Base-by-base conservation (phyloP, 2,113 vertebrate species). In the Glareola pratincola region DNA sequence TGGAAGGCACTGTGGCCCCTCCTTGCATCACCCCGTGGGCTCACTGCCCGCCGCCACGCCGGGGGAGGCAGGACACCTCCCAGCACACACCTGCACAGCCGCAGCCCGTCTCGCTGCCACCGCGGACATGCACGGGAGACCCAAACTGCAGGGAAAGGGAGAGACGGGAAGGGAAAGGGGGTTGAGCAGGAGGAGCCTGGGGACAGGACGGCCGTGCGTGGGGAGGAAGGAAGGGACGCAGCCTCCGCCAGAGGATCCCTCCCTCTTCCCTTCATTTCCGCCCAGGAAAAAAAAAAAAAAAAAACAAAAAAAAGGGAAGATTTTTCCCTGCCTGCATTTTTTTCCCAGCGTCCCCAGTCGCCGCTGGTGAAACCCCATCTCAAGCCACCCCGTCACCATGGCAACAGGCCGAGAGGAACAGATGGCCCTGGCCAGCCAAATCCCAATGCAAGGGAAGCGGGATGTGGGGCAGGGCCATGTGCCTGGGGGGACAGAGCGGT, bases 361-460 rank as follows among this genome's bases (percentile, higher is more conserved):
- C 88, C 18, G 92, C 85, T 83, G 88, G 91, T 95, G 95, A 93
- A 98, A 96, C 94, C 98, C 97, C 97, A 86, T 97, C 97, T 97
- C 94, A 97, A 98, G 97, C 97, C 97, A 96, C 96, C 97, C 97
- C 9, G 36, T 98, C n/a, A 2, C 96, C 96, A 98, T 96, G 97
- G 97, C 97, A 95, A 98, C 93, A 45, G 97, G 97, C 93, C 39
- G 50, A 92, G 54, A 94, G 95, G 98, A 98, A 97, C 98, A 98
- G 98, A 98, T 98, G 98, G 98, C 92, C 95, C 97, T 60, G 94
- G 96, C 63, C 67, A 94, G 96, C 92, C 95, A 97, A 97, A 97
- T 97, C 98, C 98, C 97, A 91, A 79, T 57, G 88, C 12, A 37
- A 97, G 92, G 96, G 68, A 43, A 87, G 90, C 19, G 6, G 87